Evolutionary conservation across 2,888 invertebrate species (phyloP).

Genomic region (Ichneumoninae sp.): DNA sequence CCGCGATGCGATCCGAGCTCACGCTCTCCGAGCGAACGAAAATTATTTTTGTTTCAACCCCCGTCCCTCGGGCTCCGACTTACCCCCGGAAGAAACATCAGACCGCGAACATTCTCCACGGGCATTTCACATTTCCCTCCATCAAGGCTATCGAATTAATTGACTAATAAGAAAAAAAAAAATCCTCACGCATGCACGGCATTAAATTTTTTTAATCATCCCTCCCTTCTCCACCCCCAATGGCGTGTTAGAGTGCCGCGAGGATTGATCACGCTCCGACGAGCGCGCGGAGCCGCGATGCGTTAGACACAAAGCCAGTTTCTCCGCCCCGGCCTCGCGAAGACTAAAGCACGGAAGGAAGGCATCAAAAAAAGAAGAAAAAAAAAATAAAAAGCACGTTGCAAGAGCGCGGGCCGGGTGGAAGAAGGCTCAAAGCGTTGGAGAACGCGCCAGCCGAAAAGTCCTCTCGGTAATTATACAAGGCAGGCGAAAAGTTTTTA

Average conservation of each 20-base stretch:
- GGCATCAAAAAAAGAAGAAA: neutral
- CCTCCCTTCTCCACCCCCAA: no score
- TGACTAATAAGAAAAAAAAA: neutral
- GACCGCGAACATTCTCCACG: neutral
- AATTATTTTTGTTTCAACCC: neutral
- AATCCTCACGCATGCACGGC: neutral
- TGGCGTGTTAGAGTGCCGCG: neutral
- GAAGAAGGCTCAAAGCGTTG: conserved; percentile 36
- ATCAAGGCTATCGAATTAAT: neutral
- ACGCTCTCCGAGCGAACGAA: neutral
- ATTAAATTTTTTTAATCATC: neutral
- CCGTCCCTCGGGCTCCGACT: neutral
- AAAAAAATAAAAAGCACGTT: neutral
- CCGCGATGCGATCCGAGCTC: neutral
- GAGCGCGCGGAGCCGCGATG: conserved; percentile 14
- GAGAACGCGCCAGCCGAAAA: conserved; percentile 58
- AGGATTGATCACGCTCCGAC: conserved; percentile 30
- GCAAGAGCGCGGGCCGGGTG: conserved; percentile 12
- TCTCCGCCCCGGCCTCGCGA: conserved; percentile 21
- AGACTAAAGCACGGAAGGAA: conserved; percentile 15
- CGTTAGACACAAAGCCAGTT: conserved; percentile 38
- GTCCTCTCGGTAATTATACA: conserved; percentile 66
- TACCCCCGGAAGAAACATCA: neutral
- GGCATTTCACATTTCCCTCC: neutral
- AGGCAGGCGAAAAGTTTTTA: conserved; percentile 68